Percentiles rank a stretch among this genome's conserved stretches.
Evolutionary conservation across 2,888 invertebrate species (phyloP).

Genomic region (Eupelmus urozonus): DNA sequence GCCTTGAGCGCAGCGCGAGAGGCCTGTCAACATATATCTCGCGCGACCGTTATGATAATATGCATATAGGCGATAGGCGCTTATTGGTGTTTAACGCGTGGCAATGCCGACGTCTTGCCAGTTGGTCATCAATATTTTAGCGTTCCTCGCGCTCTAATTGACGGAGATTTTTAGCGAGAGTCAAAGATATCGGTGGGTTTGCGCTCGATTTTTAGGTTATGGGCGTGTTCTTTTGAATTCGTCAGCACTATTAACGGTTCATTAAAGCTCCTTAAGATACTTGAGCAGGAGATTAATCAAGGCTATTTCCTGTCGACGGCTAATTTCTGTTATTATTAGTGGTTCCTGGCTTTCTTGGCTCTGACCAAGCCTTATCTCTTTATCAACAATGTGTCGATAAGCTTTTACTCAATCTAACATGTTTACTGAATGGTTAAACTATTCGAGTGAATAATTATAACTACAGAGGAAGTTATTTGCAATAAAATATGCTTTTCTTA

Average conservation of each 20-base stretch:
- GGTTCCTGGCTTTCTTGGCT: neutral
- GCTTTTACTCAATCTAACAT: neutral
- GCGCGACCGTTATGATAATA: constrained; percentile 25
- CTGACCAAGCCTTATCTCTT: no score
- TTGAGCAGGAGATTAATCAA: constrained; percentile 22
- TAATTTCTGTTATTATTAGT: neutral
- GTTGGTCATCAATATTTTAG: neutral
- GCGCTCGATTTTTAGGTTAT: constrained; percentile 64
- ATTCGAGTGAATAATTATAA: neutral
- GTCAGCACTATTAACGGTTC: constrained; percentile 50
- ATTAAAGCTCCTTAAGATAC: constrained; percentile 12
- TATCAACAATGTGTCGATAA: constrained; percentile 16
- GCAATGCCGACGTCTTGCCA: constrained; percentile 14
- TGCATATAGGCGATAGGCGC: constrained; percentile 21
- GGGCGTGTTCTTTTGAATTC: constrained; percentile 65
- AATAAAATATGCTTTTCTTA: no score
- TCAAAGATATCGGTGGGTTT: neutral
- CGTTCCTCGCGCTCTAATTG: neutral
- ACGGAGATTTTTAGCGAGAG: neutral
- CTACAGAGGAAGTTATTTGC: no score
- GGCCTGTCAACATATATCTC: no score
- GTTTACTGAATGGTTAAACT: neutral
- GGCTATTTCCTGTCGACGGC: constrained; percentile 7
- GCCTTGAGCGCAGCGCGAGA: no score
- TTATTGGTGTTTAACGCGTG: constrained; percentile 26